Base-by-base conservation (phyloP, 2,888 invertebrate species). In the Gymnocheta viridis region DNA sequence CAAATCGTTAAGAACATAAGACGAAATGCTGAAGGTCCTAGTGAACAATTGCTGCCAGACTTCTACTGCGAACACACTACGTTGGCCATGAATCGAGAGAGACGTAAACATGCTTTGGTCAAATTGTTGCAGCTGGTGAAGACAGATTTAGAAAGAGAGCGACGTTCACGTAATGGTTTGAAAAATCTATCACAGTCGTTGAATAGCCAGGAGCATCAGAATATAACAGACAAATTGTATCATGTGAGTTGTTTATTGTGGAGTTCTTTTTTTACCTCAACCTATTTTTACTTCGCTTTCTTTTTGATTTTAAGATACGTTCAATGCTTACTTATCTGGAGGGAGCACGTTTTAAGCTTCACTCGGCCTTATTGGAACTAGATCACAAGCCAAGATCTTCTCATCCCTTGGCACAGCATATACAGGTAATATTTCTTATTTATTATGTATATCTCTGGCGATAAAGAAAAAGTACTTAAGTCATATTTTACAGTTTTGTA, bases 61-160 rank as follows among this genome's bases (percentile, higher is more conserved):
- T 98, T 98, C 93, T 98, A 98, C 92, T 98, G 98, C 88, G 98
- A 98, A 91, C 98, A 98, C 92, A 95, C 96, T 86, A 97, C 97
- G 2, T 94, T 98, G 88, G 96, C 96, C 32, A 98, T 98, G 98
- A 98, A 98, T 91, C 93, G 95, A 72, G 98, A 98, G 89, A 93
- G 98, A 83, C 94, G 98, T 88, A 97, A 96, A 92, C 96, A 96
- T 93, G 96, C 97, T 4, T 92, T 98, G 81, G 94, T 97, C 74
- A 96, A 97, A 91, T 94, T 98, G 69, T 92, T 98, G 41, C 96
- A 97, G 88, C 92, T 97, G 89, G 95, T 98, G 76, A 95, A 96
- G 87, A 96, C 96, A 87, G 98, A 98, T 90, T 94, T 97, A 88
- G 98, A 98, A 87, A 93, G 97, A 44, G 98, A 98, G 91, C 93